Percentiles rank a stretch among this genome's conserved stretches.
Conservation (phyloP, 2,888 invertebrate species). For the Sepioteuthis lessoniana region DNA sequence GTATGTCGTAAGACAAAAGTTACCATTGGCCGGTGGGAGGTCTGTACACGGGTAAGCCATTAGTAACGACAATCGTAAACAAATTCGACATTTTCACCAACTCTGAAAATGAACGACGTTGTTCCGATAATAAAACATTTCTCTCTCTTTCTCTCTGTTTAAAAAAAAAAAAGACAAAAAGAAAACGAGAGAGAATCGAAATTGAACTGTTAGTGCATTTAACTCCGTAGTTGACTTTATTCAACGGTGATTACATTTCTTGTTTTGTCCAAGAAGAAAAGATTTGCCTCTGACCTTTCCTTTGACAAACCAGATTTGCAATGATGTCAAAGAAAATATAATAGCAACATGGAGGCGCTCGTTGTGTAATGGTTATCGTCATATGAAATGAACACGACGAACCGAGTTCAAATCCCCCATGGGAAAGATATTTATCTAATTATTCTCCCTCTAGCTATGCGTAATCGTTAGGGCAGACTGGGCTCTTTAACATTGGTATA, state of each 20-base stretch:
- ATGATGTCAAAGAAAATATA: too few species aligned
- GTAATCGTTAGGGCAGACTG: too few species aligned
- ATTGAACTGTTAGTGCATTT: neutral
- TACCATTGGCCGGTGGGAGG: neutral
- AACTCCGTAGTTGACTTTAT: neutral
- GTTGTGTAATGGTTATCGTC: too few species aligned
- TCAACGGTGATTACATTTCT: neutral
- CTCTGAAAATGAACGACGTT: neutral
- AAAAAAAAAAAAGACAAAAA: too few species aligned
- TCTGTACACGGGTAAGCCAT: neutral
- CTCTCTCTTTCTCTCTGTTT: neutral
- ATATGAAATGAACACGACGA: too few species aligned
- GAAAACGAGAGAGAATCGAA: too few species aligned
- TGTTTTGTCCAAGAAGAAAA: neutral
- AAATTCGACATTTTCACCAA: neutral
- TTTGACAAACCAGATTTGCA: too few species aligned
- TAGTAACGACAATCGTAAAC: constrained; percentile 23
- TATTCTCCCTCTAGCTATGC: too few species aligned
- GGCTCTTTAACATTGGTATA: too few species aligned
- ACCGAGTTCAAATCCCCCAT: too few species aligned
- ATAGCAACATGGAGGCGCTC: too few species aligned
- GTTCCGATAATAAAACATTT: neutral
- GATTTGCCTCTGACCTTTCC: neutral
- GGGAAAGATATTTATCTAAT: too few species aligned
- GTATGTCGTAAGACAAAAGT: constrained; percentile 4